These are phyloP conservation scores for Aix galericulata DNA, from an alignment of 2,113 vertebrate genomes.

Conservation along the genomic window DNA sequence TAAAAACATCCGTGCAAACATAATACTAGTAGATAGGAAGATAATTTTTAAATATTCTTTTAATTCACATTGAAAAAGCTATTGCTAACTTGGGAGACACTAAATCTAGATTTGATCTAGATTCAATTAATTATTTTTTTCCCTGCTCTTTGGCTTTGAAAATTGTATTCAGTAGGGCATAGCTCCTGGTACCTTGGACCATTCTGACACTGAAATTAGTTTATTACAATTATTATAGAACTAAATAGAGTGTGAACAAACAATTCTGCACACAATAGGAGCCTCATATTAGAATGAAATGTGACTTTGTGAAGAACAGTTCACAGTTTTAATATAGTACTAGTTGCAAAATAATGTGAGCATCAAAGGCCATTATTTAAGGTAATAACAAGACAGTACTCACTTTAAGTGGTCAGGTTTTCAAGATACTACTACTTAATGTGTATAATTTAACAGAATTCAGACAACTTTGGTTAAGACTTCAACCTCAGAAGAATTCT, in stretches of 20 bases:
- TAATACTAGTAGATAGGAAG: background rate
- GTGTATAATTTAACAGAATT: background rate
- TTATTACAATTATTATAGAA: conserved; percentile 5
- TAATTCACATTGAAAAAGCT: background rate
- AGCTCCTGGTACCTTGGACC: background rate
- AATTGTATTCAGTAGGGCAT: background rate
- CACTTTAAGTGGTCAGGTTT: background rate
- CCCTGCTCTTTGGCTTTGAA: background rate
- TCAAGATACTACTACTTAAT: background rate
- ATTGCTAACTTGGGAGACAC: background rate
- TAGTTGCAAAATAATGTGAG: background rate
- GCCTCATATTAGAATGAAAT: background rate
- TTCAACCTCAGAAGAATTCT: background rate
- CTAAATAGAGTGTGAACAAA: conserved; percentile 37
- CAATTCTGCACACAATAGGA: conserved; percentile 9
- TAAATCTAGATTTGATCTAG: background rate
- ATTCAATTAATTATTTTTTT: background rate
- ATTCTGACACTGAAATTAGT: background rate
- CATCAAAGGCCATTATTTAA: background rate
- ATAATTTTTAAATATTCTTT: background rate
- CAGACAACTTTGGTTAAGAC: background rate
- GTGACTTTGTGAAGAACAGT: conserved; percentile 1
- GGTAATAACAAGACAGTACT: background rate
- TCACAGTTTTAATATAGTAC: background rate
- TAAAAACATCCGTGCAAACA: background rate